phyloP scores from a whole-genome alignment of 2,797 vertebrate genomes.

The Darevskia nairensis region DNA sequence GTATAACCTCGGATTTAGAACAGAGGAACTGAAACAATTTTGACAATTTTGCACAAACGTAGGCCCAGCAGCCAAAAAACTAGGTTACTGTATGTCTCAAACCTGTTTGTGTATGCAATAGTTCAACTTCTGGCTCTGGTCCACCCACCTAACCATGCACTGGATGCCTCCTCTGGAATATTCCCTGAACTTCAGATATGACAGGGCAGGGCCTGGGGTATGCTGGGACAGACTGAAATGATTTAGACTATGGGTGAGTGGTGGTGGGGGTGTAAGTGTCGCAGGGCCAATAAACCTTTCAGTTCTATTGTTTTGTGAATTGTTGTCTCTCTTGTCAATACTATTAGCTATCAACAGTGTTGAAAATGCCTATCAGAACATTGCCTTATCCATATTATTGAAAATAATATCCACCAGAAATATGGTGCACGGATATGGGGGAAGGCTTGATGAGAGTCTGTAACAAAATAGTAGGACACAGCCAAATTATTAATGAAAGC shows the following conservation, averaged over 20 bases:
- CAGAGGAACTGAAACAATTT: background rate
- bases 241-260: background rate
- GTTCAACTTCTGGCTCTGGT: background rate
- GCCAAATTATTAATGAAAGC: background rate
- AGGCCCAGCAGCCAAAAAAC: too few species aligned
- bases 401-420: background rate
- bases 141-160: too few species aligned
- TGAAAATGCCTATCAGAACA: background rate
- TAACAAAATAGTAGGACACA: background rate
- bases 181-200: background rate
- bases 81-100: background rate
- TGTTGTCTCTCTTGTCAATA: background rate
- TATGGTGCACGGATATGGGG: background rate
- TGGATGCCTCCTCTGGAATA: background rate
- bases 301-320: background rate
- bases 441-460: background rate
- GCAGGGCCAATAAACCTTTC: background rate
- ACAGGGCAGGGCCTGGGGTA: background rate
- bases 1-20: background rate
- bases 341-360: background rate
- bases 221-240: background rate
- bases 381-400: background rate
- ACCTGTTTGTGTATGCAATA: background rate
- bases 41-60: background rate
- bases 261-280: background rate